Conservation (phyloP, 2,888 invertebrate genomes). For the Platynereis dumerilii region DNA sequence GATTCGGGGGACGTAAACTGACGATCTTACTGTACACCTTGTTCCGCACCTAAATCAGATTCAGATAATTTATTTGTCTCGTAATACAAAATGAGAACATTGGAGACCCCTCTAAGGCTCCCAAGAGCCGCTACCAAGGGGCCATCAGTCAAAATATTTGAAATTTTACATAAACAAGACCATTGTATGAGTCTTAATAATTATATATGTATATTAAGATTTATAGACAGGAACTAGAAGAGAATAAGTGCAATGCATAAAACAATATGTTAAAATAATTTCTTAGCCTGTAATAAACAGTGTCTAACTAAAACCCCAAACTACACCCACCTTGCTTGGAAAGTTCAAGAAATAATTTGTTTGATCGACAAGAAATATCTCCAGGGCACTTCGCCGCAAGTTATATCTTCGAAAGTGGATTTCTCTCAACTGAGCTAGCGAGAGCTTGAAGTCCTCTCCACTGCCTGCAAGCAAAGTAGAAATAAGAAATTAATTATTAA, state of each 20-base stretch:
- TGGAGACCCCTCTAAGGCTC: too few relatives aligned
- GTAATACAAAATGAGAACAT: background rate
- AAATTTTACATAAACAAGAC: background rate
- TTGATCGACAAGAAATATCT: slow-evolving; percentile 72
- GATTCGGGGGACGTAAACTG: slow-evolving; percentile 70
- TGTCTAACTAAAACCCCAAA: background rate
- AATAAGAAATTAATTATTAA: background rate
- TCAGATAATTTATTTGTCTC: too few relatives aligned
- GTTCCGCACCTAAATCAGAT: slow-evolving; percentile 64
- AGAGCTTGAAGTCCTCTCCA: slow-evolving; percentile 66
- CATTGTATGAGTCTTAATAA: background rate
- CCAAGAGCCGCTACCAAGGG: too few relatives aligned
- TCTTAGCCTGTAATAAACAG: background rate
- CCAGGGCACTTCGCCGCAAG: slow-evolving; percentile 71
- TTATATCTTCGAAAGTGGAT: slow-evolving; percentile 73
- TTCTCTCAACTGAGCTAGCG: slow-evolving; percentile 69
- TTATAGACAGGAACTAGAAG: too few relatives aligned
- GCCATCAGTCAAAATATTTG: too few relatives aligned
- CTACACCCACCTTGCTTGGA: slow-evolving; percentile 67
- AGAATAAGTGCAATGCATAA: too few relatives aligned
- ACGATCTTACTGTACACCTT: slow-evolving; percentile 71
- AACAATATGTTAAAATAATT: too few relatives aligned
- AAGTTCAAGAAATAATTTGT: slow-evolving; percentile 74
- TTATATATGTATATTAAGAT: background rate
- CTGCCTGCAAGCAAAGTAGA: slow-evolving; percentile 34